These are phyloP conservation scores for Antechinus stuartii DNA, from an alignment of 2,113 vertebrate species.

Conservation along the genomic window DNA sequence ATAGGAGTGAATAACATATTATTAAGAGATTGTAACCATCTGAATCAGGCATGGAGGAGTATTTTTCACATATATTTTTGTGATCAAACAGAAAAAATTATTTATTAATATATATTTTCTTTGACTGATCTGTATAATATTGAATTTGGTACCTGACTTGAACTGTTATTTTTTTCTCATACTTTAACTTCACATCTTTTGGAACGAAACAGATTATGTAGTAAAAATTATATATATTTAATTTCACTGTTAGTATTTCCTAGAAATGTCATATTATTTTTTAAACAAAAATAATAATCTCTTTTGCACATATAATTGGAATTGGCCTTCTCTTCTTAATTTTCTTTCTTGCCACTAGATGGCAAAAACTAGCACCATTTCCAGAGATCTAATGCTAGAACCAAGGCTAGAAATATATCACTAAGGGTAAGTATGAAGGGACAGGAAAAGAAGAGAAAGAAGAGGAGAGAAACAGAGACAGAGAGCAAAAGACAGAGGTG, in stretches of 20 bases:
- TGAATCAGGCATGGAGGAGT: neutral
- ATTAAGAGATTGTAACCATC: neutral
- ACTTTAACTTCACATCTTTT: neutral
- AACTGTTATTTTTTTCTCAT: neutral
- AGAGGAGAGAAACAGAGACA: neutral
- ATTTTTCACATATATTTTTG: neutral
- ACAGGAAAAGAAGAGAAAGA: neutral
- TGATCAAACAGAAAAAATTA: no score
- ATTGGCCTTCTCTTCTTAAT: neutral
- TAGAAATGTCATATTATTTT: neutral
- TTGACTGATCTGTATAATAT: no score
- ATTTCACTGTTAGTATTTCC: neutral
- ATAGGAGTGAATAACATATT: neutral
- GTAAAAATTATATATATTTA: neutral
- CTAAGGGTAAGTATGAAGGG: neutral
- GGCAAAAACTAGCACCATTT: neutral
- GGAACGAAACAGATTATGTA: neutral
- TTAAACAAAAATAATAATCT: neutral
- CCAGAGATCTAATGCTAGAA: neutral
- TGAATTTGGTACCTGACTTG: neutral
- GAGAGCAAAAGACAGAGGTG: no score
- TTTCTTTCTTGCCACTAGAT: neutral
- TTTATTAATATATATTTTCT: no score
- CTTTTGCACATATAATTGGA: neutral
- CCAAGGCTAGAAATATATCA: neutral